Evolutionary conservation across 2,113 vertebrate species (phyloP).

Genomic region (Empidonax traillii): DNA sequence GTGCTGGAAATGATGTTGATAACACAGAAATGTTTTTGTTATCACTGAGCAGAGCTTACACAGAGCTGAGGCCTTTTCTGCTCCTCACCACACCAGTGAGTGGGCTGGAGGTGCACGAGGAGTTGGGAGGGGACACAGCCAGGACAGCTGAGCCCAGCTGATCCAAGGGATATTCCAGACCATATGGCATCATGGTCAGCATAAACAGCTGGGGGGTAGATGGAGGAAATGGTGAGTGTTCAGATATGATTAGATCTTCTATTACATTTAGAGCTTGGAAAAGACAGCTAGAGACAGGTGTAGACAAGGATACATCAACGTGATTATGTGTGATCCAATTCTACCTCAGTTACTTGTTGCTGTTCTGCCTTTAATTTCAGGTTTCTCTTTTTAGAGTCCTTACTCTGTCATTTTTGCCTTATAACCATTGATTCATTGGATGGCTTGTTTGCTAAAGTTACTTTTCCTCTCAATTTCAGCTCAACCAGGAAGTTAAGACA

Average conservation of each 20-base stretch:
- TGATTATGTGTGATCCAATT: background rate
- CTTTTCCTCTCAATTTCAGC: background rate
- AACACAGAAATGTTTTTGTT: background rate
- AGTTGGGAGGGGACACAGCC: no score
- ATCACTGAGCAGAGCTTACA: no score
- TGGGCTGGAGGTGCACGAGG: no score
- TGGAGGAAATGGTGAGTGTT: no score
- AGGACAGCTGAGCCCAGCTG: no score
- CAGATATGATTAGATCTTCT: background rate
- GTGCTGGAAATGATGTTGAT: background rate
- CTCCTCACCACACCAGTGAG: no score
- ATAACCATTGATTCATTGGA: background rate
- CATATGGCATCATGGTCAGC: no score
- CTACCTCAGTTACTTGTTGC: background rate
- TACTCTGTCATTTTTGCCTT: background rate
- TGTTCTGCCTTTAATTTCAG: background rate
- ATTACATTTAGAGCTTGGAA: background rate
- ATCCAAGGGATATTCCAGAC: no score
- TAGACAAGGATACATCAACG: background rate
- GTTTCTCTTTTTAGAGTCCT: background rate
- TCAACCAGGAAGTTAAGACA: background rate
- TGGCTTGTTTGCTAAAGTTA: background rate
- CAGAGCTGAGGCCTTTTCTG: no score
- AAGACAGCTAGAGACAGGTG: background rate
- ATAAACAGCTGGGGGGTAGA: no score